These are phyloP conservation scores for Rotaria sp. DNA, from an alignment of 2,888 invertebrate species.

Conservation along the genomic window DNA sequence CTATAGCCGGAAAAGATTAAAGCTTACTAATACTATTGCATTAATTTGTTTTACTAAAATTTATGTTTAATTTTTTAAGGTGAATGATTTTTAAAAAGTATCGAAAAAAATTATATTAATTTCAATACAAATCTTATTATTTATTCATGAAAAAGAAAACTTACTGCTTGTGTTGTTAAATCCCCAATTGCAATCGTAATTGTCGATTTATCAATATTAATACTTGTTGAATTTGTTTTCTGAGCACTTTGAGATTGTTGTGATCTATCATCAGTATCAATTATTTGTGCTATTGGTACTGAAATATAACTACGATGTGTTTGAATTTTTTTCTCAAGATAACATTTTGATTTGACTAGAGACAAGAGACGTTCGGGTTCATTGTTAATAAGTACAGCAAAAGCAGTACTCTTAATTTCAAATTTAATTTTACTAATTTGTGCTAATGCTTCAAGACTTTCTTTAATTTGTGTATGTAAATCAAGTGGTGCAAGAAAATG, in stretches of 20 bases:
- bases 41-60: no score
- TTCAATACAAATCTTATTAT: no score
- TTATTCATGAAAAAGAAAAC: neutral
- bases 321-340: neutral
- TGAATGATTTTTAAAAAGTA: no score
- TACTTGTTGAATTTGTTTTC: neutral
- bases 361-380: neutral
- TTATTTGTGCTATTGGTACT: neutral
- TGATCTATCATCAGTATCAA: neutral
- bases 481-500: neutral
- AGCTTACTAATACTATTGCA: no score
- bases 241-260: neutral
- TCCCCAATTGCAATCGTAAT: neutral
- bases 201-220: neutral
- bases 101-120: no score
- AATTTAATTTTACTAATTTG: neutral
- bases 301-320: neutral
- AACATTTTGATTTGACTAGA: neutral
- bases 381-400: neutral
- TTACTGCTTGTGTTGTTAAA: neutral
- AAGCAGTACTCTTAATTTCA: neutral
- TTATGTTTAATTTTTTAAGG: no score
- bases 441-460: neutral
- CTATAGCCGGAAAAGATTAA: no score
- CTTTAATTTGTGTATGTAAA: neutral